Evolutionary conservation across 92 coral and sea anemone genomes (phyloP).

Genomic region (Hydrozoanthus gracilis): DNA sequence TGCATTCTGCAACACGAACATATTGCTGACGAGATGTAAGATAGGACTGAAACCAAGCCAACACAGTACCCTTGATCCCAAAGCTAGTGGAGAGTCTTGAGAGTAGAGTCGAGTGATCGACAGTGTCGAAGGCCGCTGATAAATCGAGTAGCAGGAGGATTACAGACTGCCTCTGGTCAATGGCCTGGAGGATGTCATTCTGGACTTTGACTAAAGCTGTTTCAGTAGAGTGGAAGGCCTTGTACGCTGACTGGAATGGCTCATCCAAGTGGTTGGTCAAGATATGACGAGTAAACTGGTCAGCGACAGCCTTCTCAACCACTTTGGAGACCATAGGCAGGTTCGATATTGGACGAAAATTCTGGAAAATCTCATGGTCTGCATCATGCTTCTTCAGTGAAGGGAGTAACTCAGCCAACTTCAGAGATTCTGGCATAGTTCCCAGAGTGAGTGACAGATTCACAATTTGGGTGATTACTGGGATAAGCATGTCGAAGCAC

Average conservation of each 20-base stretch:
- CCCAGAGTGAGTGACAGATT: slow-evolving; percentile 44
- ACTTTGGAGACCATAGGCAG: slow-evolving; percentile 38
- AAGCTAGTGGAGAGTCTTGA: background rate
- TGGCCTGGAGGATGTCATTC: too few species aligned
- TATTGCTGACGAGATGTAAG: slow-evolving; percentile 28
- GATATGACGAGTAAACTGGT: slow-evolving; percentile 29
- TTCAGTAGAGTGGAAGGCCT: slow-evolving; percentile 38
- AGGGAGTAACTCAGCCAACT: slow-evolving; percentile 37
- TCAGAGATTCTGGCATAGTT: slow-evolving; percentile 44
- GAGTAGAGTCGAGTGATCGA: background rate
- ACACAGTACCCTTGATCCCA: slow-evolving; percentile 45
- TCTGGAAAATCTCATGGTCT: slow-evolving; percentile 38
- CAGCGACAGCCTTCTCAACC: background rate
- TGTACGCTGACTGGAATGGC: slow-evolving; percentile 48
- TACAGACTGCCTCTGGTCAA: background rate
- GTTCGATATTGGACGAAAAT: slow-evolving; percentile 52
- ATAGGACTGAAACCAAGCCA: slow-evolving; percentile 44
- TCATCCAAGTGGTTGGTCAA: background rate
- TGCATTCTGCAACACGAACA: slow-evolving; percentile 17
- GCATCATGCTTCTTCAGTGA: slow-evolving; percentile 40
- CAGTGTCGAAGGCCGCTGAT: too few species aligned
- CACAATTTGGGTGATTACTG: slow-evolving; percentile 45
- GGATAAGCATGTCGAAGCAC: slow-evolving; percentile 37
- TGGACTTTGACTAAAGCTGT: slow-evolving; percentile 20
- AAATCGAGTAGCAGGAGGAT: slow-evolving; percentile 13